Base-by-base conservation (phyloP, 2,113 vertebrate genomes). In the Cercopithecus mona region DNA sequence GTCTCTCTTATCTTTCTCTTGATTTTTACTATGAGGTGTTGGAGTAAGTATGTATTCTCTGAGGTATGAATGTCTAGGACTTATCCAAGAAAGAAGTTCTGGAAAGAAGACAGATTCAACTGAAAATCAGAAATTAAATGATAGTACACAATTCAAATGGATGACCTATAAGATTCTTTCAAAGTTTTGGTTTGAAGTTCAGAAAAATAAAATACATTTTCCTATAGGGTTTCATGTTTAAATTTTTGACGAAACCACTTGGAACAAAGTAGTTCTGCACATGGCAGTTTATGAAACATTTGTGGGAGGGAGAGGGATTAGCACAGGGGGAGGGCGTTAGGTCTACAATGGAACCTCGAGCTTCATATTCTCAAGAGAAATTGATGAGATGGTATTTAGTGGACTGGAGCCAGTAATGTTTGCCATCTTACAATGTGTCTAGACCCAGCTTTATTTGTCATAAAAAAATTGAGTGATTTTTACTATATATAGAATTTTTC, bases 101-200 rank as follows among this genome's bases (percentile, higher is more conserved):
- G 40, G 10, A 84, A 88, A 83, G 30, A 85, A 45, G 22, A 32
- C 10, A 59, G 30, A 30, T 61, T 61, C 12, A 27, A 57, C 14
- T n/a, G 13, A 91, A 95, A 81, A 89, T 85, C 3, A 80, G 14
- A 76, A 61, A 81, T 52, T 68, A 68, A 92, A 68, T 38, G 8
- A 5, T 43, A n/a, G 35, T 35, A 22, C 1, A 30, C 10, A 75
- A 59, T 68, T 61, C 79, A 48, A 75, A 81, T 32, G 22, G 6
- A 20, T 76, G 16, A 55, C 25, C 20, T 61, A 61, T 68, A n/a
- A 45, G 43, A 35, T 75, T 70, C 12, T 66, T 94, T 52, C 32
- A 73, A 72, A 35, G 3, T 73, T 40, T 94, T 72, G 1, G 20
- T 27, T 78, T 89, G 23, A 38, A 38, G 43, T 14, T 90, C 8